Base-by-base conservation (phyloP, 2,888 invertebrate species). In the Drosophila incognita region DNA sequence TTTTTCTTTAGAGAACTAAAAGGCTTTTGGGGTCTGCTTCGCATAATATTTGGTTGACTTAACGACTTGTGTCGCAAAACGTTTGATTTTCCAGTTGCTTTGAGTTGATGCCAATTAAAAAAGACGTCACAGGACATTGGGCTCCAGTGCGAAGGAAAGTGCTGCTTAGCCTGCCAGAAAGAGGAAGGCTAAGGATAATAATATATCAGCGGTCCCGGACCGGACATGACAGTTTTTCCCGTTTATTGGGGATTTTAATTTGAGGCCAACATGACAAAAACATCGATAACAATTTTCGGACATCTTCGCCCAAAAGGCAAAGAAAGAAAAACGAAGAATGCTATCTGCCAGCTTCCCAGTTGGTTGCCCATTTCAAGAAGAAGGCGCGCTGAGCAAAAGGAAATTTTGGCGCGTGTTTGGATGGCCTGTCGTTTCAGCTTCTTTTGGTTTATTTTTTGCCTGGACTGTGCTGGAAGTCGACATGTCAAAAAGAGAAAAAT, bases 241-340 rank as follows among this genome's bases (percentile, higher is more conserved):
- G 73, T 81, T 76, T 87, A 80, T 89, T 82, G 78, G 74, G 74
- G 83, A 89, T 88, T 89, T 85, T 86, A 90, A 86, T 90, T 86
- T 86, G 85, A 86, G 83, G 74, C 76, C 77, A 90, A 90, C 89
- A 87, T 87, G 86, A 87, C 86, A 87, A 87, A 90, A 90, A 90
- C 87, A 87, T 90, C 90, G 87, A 87, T 87, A 84, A 90, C 89
- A 83, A 84, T 84, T 89, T 88, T 85, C 76, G 75, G 86, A 86
- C 90, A 82, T 73, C 80, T 82, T 58, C 33, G 10, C 38, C 69
- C 72, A 68, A 66, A 53, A 11, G 53, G 13, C 31, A 24, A 33
- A 33, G 33, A 4, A n/a, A 29, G 29, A 29, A 29, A 46, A 11
- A n/a, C 15, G 1, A 38, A 36, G 11, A 33, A 8, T 6, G 18